These are phyloP conservation scores for Pteropus rufus DNA, from an alignment of 2,797 vertebrate genomes.

Conservation along the genomic window DNA sequence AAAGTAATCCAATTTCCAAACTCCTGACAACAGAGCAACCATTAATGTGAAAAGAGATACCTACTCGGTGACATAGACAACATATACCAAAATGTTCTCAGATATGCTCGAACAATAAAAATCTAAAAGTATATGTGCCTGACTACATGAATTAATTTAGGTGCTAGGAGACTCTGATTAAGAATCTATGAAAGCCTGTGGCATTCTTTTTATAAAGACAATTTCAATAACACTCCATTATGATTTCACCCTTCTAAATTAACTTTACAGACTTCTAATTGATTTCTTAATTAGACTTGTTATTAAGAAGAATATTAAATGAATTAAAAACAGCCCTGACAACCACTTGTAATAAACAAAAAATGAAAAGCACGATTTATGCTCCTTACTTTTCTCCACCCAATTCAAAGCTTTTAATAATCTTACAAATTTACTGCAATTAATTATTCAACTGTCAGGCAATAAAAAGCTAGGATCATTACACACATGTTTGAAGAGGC, in stretches of 20 bases:
- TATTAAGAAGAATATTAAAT: conserved; percentile 73
- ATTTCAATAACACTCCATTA: conserved; percentile 63
- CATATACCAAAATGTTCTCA: neutral
- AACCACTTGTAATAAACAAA: conserved; percentile 68
- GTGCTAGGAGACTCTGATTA: conserved; percentile 29
- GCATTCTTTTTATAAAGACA: conserved; percentile 62
- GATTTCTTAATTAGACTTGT: conserved; percentile 71
- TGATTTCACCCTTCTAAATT: conserved; percentile 64
- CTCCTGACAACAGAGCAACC: neutral
- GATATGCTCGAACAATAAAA: neutral
- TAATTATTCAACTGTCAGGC: conserved; percentile 66
- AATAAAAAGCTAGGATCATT: conserved; percentile 19
- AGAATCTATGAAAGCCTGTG: neutral
- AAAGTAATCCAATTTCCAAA: neutral
- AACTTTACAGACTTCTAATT: conserved; percentile 60
- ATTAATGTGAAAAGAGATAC: neutral
- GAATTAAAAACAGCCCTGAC: conserved; percentile 47
- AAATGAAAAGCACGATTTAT: conserved; percentile 67
- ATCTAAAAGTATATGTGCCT: neutral
- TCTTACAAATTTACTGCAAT: conserved; percentile 55
- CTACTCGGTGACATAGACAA: neutral
- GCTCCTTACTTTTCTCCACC: neutral
- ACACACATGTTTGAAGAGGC: neutral
- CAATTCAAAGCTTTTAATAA: conserved; percentile 60
- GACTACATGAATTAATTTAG: neutral